These are phyloP conservation scores for Tokudaia tokunoshimensis DNA, from an alignment of 2,797 vertebrate genomes.

Conservation along the genomic window DNA sequence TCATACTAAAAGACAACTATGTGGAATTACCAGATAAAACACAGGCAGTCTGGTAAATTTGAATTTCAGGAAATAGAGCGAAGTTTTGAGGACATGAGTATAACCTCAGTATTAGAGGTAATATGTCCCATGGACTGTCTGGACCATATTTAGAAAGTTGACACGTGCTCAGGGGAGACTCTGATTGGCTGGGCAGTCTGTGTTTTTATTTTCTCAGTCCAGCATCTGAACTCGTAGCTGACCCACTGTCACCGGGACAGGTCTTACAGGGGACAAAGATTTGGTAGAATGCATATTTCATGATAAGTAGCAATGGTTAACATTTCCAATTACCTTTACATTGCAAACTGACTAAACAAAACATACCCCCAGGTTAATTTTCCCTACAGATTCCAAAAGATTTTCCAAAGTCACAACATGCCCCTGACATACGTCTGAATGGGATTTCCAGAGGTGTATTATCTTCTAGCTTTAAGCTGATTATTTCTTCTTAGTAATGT, in stretches of 20 bases:
- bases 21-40: constrained; percentile 1
- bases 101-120: not conserved
- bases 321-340: constrained; percentile 51
- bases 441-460: not conserved
- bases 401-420: not conserved
- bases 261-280: not conserved
- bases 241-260: not conserved
- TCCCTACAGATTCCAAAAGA: not conserved
- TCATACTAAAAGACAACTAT: constrained; percentile 27
- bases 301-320: not conserved
- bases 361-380: not conserved
- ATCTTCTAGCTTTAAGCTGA: not conserved
- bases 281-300: not conserved
- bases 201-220: not conserved
- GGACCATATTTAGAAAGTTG: not conserved
- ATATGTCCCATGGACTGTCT: not conserved
- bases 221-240: not conserved
- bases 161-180: not conserved
- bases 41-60: not conserved
- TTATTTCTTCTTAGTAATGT: not conserved
- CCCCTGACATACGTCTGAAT: not conserved
- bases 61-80: not conserved
- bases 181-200: not conserved
- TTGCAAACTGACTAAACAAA: not conserved
- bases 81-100: not conserved